Percentiles rank a stretch among this genome's conserved stretches.
Evolutionary conservation across 2,797 vertebrate genomes (phyloP).

Genomic region (Mormyrops attenuatus): DNA sequence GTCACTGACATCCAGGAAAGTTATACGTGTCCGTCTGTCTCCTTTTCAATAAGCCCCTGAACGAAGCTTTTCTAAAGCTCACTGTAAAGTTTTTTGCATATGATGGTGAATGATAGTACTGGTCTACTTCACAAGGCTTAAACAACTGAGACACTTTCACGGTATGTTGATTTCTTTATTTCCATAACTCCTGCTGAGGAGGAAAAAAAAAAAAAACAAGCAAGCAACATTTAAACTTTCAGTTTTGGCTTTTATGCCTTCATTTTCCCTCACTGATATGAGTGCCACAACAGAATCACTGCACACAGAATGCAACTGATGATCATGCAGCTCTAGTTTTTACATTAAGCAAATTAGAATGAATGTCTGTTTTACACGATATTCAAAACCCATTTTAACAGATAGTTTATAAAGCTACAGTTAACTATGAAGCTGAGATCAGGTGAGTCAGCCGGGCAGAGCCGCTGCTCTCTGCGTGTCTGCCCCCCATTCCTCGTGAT

Average conservation of each 20-base stretch:
- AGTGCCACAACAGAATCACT: neutral
- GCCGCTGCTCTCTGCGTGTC: neutral
- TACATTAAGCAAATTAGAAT: neutral
- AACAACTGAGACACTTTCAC: neutral
- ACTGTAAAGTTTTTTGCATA: neutral
- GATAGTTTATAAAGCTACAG: too few relatives aligned
- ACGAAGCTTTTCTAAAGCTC: neutral
- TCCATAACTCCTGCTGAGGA: neutral
- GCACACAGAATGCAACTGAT: neutral
- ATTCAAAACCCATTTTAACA: neutral
- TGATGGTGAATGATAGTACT: neutral
- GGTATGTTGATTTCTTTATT: neutral
- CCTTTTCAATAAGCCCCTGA: neutral
- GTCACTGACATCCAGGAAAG: neutral
- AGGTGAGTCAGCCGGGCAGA: neutral
- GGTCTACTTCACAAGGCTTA: neutral
- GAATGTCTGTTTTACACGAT: neutral
- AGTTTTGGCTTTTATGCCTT: neutral
- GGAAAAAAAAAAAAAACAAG: neutral
- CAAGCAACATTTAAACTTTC: neutral
- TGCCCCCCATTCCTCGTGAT: neutral
- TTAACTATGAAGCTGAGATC: neutral
- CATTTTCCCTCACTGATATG: neutral
- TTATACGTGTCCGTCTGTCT: neutral
- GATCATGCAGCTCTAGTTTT: neutral